Evolutionary conservation across 1,140 invertebrate genomes (phyloP), one percentile per base, ranked within the genome.

Genomic region (Procambarus virginalis): DNA sequence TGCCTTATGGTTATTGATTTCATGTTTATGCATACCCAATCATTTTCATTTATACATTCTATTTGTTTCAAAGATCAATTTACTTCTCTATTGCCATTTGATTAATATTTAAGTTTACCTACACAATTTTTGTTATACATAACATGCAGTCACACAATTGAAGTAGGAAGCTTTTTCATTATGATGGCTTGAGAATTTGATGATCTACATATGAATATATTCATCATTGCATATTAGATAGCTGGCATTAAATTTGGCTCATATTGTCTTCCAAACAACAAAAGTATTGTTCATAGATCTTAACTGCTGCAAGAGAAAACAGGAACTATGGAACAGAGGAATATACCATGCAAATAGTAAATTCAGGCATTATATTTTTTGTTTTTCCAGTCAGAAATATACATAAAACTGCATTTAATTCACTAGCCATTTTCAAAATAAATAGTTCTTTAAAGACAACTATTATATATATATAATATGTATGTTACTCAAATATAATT

Each of bases 221-320:
- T 73, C n/a, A 73, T 73, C 68, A 73, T 34, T 73, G 68, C 17
- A 82, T 82, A 55, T 46, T 68, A 68, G 51, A 55, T 8, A 55
- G 58, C 68, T 82, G 58, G 80, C 80, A 82, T 82, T 82, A 82
- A 64, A 82, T 82, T 60, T 82, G 80, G 58, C 60, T 82, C 68
- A 8, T 48, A 46, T 55, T 82, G 60, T 82, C 60, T 82, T 82
- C 80, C 58, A 45, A 82, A 82, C 20, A n/a, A 34, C 34, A 60
- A 68, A 68, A 10, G 12, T 68, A 73, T 73, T 73, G 22, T 34
- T 34, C 68, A 82, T 68, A 82, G 48, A 64, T 60, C 58, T 82
- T 82, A 75, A 84, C 84, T 46, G 60, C 55, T 85, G 70, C 75
- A 76, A 17, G 1, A 55, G 55, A 17, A 55, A 12, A 12, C 4